Conservation (phyloP, 2,888 invertebrate genomes). For the Agriopis marginaria region DNA sequence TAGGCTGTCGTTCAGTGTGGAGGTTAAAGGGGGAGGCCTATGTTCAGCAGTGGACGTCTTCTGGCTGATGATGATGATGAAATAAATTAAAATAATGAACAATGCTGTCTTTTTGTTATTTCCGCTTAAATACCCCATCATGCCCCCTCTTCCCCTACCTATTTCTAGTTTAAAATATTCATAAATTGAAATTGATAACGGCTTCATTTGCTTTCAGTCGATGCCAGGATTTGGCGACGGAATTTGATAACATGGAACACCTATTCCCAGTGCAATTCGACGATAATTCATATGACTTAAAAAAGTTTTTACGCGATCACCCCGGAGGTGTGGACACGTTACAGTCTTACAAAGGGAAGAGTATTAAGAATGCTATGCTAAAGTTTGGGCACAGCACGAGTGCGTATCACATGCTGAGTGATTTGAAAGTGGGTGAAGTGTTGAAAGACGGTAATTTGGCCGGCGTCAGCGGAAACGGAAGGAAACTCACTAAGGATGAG, state of each 20-base stretch:
- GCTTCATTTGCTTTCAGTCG: conserved; percentile 31
- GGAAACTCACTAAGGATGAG: conserved; percentile 75
- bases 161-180: too few relatives aligned
- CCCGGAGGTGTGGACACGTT: conserved; percentile 91
- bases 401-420: conserved; percentile 88
- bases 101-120: too few relatives aligned
- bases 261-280: conserved; percentile 73
- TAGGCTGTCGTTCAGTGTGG: too few relatives aligned
- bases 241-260: conserved; percentile 30
- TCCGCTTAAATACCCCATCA: too few relatives aligned
- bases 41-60: too few relatives aligned
- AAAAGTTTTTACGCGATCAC: conserved; percentile 89
- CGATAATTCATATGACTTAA: conserved; percentile 87
- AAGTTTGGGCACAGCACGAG: conserved; percentile 87
- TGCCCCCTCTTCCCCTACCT: too few relatives aligned
- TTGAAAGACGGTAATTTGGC: conserved; percentile 77
- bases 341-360: conserved; percentile 83
- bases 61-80: too few relatives aligned
- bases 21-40: too few relatives aligned
- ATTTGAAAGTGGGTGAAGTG: conserved; percentile 84
- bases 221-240: conserved; percentile 29
- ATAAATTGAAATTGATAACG: conserved; percentile 33
- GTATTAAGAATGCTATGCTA: conserved; percentile 83
- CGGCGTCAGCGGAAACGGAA: conserved; percentile 74
- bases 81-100: too few relatives aligned